phyloP scores from a whole-genome alignment of 1,140 invertebrate species.

The Geopemphigus sp. region DNA sequence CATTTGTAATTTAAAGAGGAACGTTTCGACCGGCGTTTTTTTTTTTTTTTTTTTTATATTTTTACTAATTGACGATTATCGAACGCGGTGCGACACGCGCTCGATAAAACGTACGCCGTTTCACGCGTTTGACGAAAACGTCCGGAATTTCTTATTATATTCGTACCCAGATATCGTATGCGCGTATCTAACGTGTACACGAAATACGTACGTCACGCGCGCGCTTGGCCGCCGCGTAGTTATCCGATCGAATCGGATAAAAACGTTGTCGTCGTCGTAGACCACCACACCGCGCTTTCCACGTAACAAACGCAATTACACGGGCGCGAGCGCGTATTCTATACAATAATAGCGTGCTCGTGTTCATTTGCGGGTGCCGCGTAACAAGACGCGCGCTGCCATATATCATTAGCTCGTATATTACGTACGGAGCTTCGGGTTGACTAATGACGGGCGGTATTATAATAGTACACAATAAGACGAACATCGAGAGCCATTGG shows the following conservation, averaged over 20 bases:
- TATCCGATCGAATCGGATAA: too few relatives aligned
- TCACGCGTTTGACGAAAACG: too few relatives aligned
- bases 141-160: too few relatives aligned
- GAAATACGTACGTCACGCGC: too few relatives aligned
- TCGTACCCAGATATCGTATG: too few relatives aligned
- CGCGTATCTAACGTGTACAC: too few relatives aligned
- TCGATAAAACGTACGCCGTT: too few relatives aligned
- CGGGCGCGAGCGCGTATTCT: neutral
- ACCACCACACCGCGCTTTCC: too few relatives aligned
- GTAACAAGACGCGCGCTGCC: neutral
- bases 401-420: neutral
- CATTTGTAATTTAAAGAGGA: constrained; percentile 26
- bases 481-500: neutral
- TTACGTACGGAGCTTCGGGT: neutral
- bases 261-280: too few relatives aligned
- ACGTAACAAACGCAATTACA: neutral
- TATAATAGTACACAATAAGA: constrained; percentile 6
- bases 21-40: neutral
- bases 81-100: neutral
- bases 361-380: neutral
- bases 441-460: constrained; percentile 14
- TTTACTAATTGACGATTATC: neutral
- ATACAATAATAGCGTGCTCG: constrained; percentile 1
- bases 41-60: too few relatives aligned
- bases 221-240: too few relatives aligned